These are phyloP conservation scores for Euphysa ruthae DNA, from an alignment of 30 jellyfish, hydroid and myxozoan species.

Conservation along the genomic window DNA sequence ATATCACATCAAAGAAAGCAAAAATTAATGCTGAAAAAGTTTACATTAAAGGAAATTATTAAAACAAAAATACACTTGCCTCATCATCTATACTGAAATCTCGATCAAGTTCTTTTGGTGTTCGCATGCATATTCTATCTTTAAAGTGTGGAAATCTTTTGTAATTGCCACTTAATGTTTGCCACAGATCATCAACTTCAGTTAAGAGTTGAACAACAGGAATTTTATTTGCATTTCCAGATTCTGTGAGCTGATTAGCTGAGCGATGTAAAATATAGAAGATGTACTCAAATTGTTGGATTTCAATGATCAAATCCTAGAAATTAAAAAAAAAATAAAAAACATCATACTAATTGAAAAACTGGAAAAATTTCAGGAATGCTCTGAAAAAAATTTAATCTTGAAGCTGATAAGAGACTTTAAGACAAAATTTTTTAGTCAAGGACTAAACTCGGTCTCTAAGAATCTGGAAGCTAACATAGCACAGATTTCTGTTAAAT, in stretches of 20 bases:
- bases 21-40: too few relatives aligned
- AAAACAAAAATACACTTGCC: slow-evolving; percentile 10
- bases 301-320: slow-evolving; percentile 52
- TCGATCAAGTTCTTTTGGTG: slow-evolving; percentile 39
- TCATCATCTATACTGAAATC: slow-evolving; percentile 17
- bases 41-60: too few relatives aligned
- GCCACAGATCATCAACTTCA: slow-evolving; percentile 58
- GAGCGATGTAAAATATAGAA: slow-evolving; percentile 41
- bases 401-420: too few relatives aligned
- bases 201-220: slow-evolving; percentile 35
- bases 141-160: slow-evolving; percentile 31
- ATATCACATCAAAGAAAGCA: too few relatives aligned
- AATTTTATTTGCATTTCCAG: slow-evolving; percentile 40
- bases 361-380: too few relatives aligned
- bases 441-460: too few relatives aligned
- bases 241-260: slow-evolving; percentile 51
- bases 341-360: too few relatives aligned
- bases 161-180: slow-evolving; percentile 14
- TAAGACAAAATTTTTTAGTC: too few relatives aligned
- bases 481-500: too few relatives aligned
- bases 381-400: too few relatives aligned
- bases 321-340: not conserved
- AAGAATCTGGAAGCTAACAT: too few relatives aligned
- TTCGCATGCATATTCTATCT: slow-evolving; percentile 45
- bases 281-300: slow-evolving; percentile 40